A percentile compares a stretch with the other conserved stretches of the same genome.
phyloP scores from a whole-genome alignment of 2,797 vertebrate genomes.

The Alectoris magna region DNA sequence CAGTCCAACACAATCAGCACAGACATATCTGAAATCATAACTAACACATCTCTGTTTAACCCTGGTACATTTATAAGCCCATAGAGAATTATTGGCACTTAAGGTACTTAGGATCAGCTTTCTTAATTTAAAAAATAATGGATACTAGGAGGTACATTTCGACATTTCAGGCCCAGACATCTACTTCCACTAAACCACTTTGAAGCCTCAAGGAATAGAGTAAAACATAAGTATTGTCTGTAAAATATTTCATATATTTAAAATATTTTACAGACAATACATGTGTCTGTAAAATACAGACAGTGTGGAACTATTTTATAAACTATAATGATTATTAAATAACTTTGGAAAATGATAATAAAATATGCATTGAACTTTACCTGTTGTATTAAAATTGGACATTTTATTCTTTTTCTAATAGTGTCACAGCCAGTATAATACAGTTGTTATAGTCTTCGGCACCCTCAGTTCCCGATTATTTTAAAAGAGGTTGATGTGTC shows the following conservation, averaged over 20 bases:
- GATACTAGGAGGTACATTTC: not conserved
- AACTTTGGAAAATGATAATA: not conserved
- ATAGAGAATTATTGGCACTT: not conserved
- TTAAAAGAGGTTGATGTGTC: not conserved
- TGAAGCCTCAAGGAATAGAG: not conserved
- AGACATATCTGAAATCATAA: not conserved
- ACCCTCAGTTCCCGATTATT: not conserved
- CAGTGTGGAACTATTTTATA: not conserved
- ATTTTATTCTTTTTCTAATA: not conserved
- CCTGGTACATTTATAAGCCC: not conserved
- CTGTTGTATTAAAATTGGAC: not conserved
- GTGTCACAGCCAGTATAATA: not conserved
- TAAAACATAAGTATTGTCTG: not conserved
- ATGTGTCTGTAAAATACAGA: not conserved
- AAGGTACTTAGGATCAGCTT: not conserved
- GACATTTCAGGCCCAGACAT: not conserved
- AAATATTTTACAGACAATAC: no score
- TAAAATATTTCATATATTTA: not conserved
- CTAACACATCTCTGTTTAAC: not conserved
- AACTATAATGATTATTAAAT: not conserved
- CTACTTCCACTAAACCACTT: not conserved
- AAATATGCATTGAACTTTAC: not conserved
- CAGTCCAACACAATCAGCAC: not conserved
- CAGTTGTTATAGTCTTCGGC: not conserved
- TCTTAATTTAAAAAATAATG: not conserved